Evolutionary conservation across 2,888 invertebrate species (phyloP), one percentile per base, ranked within the genome.

Genomic region (Lithophane ornitopus): DNA sequence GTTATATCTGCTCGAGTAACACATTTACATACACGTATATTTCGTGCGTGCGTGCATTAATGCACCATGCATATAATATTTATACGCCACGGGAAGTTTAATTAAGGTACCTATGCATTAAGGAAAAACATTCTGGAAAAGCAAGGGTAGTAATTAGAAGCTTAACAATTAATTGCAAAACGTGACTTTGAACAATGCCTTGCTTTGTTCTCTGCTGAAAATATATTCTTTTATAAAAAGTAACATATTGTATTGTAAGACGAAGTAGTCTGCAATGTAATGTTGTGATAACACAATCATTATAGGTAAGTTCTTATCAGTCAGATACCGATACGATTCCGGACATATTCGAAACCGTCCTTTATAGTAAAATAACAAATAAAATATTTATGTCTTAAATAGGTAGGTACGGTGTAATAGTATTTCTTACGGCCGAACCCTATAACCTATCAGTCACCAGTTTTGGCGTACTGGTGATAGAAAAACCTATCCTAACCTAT

Each of bases 141-240:
- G 22, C 16, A 58, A 26, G 46, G 16, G 11, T 34, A 52, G n/a
- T 41, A 56, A 65, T 49, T 54, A 68, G 26, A 65, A 81, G 39
- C 74, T 68, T 58, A 39, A 80, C 4, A 74, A 81, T 67, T 80
- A 41, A 78, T 61, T 68, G 54, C 28, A 56, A 56, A 28, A 84
- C 71, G 71, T 80, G 68, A 72, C 68, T 83, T 71, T 9, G 12
- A 56, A 77, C 39, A 52, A 26, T 68, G 56, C 19, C 26, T 19
- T 46, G 34, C 22, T 8, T 22, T 79, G 58, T 41, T 58, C 16
- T 19, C 39, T 49, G 34, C 6, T 78, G 14, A 34, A 68, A 41
- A 26, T 12, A 11, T 72, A 19, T 28, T 26, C 0, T 52, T 44
- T 52, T 54, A 44, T 3, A 1, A 58, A 28, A 58, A 28, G 14